A percentile compares a stretch with the other conserved stretches of the same genome.
Conservation (phyloP, 2,797 vertebrate genomes). For the Hyperoplus immaculatus region DNA sequence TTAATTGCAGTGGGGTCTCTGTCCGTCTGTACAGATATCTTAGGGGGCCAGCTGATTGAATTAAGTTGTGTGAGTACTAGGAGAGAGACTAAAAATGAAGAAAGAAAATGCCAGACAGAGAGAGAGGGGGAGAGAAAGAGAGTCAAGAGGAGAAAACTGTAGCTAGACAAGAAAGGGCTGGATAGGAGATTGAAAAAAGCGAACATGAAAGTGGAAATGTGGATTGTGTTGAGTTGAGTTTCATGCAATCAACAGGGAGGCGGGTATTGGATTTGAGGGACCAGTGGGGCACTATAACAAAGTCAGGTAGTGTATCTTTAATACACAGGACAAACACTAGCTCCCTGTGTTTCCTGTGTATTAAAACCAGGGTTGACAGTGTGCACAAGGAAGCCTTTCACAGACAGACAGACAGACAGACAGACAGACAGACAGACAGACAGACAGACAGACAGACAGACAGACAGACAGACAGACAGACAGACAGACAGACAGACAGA, state of each 20-base stretch:
- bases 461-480: background rate
- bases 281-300: background rate
- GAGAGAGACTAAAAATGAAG: constrained; percentile 22
- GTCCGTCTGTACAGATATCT: constrained; percentile 75
- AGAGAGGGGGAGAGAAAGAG: constrained; percentile 6
- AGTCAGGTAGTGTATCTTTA: background rate
- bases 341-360: background rate
- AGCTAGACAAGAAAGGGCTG: background rate
- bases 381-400: background rate
- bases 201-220: background rate
- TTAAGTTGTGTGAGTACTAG: constrained; percentile 56
- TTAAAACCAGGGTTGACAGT: background rate
- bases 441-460: background rate
- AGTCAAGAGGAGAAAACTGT: background rate
- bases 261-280: background rate
- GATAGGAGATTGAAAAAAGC: background rate
- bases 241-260: constrained; percentile 8
- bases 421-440: background rate
- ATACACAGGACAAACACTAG: background rate
- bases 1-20: constrained; percentile 77
- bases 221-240: constrained; percentile 4
- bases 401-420: background rate
- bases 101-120: background rate
- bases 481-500: background rate
- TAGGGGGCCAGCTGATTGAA: constrained; percentile 72